These are phyloP conservation scores for Laothoe populi DNA, from an alignment of 2,888 invertebrate species.

Conservation along the genomic window DNA sequence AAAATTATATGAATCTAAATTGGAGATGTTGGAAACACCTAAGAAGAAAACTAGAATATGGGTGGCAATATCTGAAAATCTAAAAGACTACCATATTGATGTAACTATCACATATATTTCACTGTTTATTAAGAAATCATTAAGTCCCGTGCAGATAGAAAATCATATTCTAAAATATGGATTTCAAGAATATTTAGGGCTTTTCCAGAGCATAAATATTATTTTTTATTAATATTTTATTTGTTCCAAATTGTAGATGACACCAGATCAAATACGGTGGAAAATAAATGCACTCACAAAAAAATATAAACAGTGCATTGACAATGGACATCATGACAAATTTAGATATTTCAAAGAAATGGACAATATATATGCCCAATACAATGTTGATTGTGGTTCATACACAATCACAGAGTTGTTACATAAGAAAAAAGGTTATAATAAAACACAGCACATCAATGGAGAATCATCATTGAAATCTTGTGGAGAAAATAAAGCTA, in stretches of 20 bases:
- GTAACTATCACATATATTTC: slow-evolving; percentile 38
- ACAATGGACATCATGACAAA: slow-evolving; percentile 51
- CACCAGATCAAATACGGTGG: slow-evolving; percentile 62
- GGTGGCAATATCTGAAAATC: slow-evolving; percentile 57
- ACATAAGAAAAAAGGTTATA: slow-evolving; percentile 41
- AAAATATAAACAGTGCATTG: slow-evolving; percentile 59
- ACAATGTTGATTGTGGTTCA: slow-evolving; percentile 55
- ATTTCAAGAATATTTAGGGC: too few relatives aligned
- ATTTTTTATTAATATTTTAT: slow-evolving; percentile 16
- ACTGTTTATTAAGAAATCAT: too few relatives aligned
- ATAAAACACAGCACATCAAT: slow-evolving; percentile 30
- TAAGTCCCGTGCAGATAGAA: too few relatives aligned
- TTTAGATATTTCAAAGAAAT: slow-evolving; percentile 61
- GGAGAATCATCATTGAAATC: slow-evolving; percentile 31
- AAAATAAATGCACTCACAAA: slow-evolving; percentile 65
- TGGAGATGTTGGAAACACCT: slow-evolving; percentile 61
- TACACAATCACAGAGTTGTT: slow-evolving; percentile 47
- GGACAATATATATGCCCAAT: slow-evolving; percentile 57
- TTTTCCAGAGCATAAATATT: too few relatives aligned
- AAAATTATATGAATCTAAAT: slow-evolving; percentile 58
- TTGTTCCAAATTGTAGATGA: slow-evolving; percentile 47
- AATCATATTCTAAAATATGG: not conserved
- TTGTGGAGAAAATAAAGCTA: slow-evolving; percentile 51
- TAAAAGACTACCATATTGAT: slow-evolving; percentile 56
- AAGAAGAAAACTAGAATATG: slow-evolving; percentile 65